phyloP scores from a whole-genome alignment of 2,888 invertebrate species.

The Griposia aprilina region DNA sequence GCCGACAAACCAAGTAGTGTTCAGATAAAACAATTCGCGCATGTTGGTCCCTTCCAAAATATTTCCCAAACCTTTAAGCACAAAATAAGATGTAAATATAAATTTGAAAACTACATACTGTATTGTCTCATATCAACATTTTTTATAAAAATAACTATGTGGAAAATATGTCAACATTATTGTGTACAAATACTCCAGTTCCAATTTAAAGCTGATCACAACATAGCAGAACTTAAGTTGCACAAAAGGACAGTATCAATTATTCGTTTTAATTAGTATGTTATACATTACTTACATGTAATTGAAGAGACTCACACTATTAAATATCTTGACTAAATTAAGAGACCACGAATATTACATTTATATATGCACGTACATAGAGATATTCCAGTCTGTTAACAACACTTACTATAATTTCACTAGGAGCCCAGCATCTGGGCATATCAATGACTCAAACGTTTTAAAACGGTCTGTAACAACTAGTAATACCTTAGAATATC shows the following conservation, averaged over 20 bases:
- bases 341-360: slow-evolving; percentile 89
- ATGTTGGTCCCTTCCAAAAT: slow-evolving; percentile 89
- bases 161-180: slow-evolving; percentile 85
- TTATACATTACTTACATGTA: slow-evolving; percentile 87
- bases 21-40: slow-evolving; percentile 76
- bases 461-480: slow-evolving; percentile 89
- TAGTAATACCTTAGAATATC: slow-evolving; percentile 90
- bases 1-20: slow-evolving; percentile 69
- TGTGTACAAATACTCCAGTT: slow-evolving; percentile 88
- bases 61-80: slow-evolving; percentile 82
- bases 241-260: slow-evolving; percentile 88
- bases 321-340: slow-evolving; percentile 90
- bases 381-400: slow-evolving; percentile 90
- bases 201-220: slow-evolving; percentile 89
- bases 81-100: slow-evolving; percentile 75
- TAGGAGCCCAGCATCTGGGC: slow-evolving; percentile 89
- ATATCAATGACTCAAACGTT: slow-evolving; percentile 88
- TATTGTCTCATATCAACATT: slow-evolving; percentile 89
- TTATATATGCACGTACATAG: slow-evolving; percentile 89
- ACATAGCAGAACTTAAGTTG: slow-evolving; percentile 89
- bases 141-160: slow-evolving; percentile 89
- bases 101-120: slow-evolving; percentile 84
- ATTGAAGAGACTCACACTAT: slow-evolving; percentile 90
- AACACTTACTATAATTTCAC: slow-evolving; percentile 90
- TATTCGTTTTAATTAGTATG: slow-evolving; percentile 85